These are phyloP conservation scores for Phalacrocorax brasilianus DNA, from an alignment of 2,113 vertebrate species.

Conservation along the genomic window DNA sequence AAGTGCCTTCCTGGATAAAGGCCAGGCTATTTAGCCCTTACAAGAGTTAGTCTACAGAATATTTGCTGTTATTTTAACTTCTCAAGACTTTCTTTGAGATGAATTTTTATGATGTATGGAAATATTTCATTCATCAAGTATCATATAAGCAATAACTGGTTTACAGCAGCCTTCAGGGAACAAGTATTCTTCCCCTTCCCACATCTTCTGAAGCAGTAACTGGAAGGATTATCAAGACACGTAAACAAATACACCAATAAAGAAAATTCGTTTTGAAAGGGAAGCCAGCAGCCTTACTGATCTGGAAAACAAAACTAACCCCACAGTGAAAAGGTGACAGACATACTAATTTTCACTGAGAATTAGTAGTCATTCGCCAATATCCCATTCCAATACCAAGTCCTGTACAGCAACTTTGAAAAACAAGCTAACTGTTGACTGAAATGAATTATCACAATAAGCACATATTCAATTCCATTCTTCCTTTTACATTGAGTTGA, in stretches of 20 bases:
- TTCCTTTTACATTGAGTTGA: not conserved
- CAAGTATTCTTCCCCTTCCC: not conserved
- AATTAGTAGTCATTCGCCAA: not conserved
- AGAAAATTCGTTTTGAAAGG: not conserved
- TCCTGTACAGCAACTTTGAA: not conserved
- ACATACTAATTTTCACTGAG: not conserved
- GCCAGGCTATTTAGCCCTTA: slow-evolving; percentile 48
- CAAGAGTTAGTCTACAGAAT: slow-evolving; percentile 1
- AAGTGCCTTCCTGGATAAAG: slow-evolving; percentile 57
- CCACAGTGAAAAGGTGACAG: not conserved
- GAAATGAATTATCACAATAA: not conserved
- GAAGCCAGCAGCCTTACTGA: not conserved
- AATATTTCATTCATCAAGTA: slow-evolving; percentile 4
- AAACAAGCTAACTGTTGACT: not conserved
- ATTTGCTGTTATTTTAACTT: slow-evolving; percentile 52
- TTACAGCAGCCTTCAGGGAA: slow-evolving; percentile 10
- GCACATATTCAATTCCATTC: not conserved
- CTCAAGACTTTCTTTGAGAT: slow-evolving; percentile 36
- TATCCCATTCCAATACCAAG: not conserved
- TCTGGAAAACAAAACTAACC: not conserved
- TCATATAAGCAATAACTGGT: not conserved
- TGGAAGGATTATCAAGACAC: slow-evolving; percentile 18
- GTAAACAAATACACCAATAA: not conserved
- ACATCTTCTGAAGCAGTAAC: slow-evolving; percentile 23
- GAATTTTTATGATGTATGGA: not conserved